Evolutionary conservation across 2,797 vertebrate genomes (phyloP).

Genomic region (Vultur gryphus): DNA sequence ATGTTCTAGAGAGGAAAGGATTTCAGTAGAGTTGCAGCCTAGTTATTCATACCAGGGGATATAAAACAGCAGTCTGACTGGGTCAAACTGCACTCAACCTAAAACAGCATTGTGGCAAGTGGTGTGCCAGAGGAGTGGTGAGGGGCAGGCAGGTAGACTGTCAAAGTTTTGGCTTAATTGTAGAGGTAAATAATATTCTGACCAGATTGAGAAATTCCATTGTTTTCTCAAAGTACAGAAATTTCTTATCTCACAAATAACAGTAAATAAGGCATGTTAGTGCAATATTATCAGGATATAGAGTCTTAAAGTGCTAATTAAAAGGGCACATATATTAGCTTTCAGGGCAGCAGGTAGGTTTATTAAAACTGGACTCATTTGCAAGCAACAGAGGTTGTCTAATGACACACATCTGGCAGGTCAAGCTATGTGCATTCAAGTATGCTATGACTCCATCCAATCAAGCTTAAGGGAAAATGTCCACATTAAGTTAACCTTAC

Average conservation of each 20-base stretch:
- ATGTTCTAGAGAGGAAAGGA: not conserved
- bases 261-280: not conserved
- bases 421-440: not conserved
- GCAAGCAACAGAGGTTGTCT: not conserved
- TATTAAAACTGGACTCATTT: not conserved
- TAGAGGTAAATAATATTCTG: not conserved
- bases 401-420: not conserved
- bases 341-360: not conserved
- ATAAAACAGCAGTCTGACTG: not conserved
- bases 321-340: not conserved
- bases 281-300: not conserved
- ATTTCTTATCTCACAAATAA: not conserved
- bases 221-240: not conserved
- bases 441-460: not conserved
- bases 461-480: not conserved
- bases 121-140: not conserved
- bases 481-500: not conserved
- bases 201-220: not conserved
- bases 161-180: not conserved
- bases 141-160: not conserved
- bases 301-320: not conserved
- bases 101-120: not conserved
- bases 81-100: not conserved
- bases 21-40: not conserved
- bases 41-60: not conserved